Evolutionary conservation across 2,888 invertebrate species (phyloP), one percentile per base, ranked within the genome.

Genomic region (Patella pellucida): DNA sequence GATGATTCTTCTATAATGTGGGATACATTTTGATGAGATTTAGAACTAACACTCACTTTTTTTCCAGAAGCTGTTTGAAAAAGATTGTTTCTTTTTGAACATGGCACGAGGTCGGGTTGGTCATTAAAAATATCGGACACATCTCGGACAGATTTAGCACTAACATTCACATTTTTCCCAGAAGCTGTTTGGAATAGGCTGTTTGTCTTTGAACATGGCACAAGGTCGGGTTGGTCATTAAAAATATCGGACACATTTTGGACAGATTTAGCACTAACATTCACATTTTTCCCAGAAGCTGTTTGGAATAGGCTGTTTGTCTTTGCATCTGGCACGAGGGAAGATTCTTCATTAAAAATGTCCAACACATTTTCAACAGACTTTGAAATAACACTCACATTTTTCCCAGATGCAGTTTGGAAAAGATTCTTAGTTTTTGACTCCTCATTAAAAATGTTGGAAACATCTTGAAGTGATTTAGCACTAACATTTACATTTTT

Each of bases 101-200:
- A 15, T 69, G 19, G 15, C 51, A 31, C 16, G 52, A 15, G 15
- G 9, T 7, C 3, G 19, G 52, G 16, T 12, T 79, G 73, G 5
- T 79, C 79, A 52, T 68, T 52, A 52, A 82, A 76, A 31, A 82
- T 41, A 67, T 76, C 56, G 67, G 68, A 79, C 54, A 82, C 84
- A 67, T 80, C 78, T 56, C 77, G 74, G 12, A 86, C 68, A 23
- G 86, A 76, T 54, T 69, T 76, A 41, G 71, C 71, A 12, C 82
- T 76, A 19, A 84, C 69, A 52, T 41, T 70, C 3, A 84, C 75
- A n/a, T 69, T 52, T 67, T 79, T 83, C 27, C 86, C 84, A 52
- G 84, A 82, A 15, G 84, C 84, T 73, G 76, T 82, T 19, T 81
- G 80, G 78, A 85, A 84, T 51, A 52, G 7, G 16, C 23, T 62